A percentile compares a stretch with the other conserved stretches of the same genome.
phyloP scores from a whole-genome alignment of 2,888 invertebrate genomes.

The Nephrotoma appendiculata region DNA sequence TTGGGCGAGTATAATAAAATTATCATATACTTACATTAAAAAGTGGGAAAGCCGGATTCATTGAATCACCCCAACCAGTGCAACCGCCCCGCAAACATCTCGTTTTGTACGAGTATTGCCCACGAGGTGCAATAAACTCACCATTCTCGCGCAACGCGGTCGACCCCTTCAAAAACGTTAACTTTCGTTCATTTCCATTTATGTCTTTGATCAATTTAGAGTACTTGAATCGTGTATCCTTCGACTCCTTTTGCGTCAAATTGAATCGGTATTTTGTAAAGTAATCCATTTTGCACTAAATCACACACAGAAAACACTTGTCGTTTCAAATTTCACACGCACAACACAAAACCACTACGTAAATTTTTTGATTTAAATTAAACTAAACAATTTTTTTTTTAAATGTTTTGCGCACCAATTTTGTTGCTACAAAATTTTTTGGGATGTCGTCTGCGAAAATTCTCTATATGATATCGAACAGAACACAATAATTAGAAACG shows the following conservation, averaged over 20 bases:
- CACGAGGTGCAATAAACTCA: slow-evolving; percentile 7
- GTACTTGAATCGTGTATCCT: background rate
- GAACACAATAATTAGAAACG: background rate
- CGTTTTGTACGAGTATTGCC: slow-evolving; percentile 10
- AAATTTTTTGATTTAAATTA: background rate
- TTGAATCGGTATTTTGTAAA: background rate
- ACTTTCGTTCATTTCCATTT: slow-evolving; percentile 5
- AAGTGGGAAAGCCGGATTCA: slow-evolving; percentile 11
- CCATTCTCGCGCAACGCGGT: background rate
- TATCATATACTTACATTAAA: slow-evolving; percentile 9
- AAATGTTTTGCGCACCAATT: background rate
- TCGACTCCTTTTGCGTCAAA: background rate
- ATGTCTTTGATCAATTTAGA: slow-evolving; percentile 5
- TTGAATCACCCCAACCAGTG: slow-evolving; percentile 13
- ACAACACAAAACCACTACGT: background rate
- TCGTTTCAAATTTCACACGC: background rate
- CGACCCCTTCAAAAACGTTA: slow-evolving; percentile 8
- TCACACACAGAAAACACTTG: background rate
- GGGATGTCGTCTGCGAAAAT: background rate
- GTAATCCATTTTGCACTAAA: background rate
- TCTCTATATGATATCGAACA: background rate
- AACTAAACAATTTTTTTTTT: too few relatives aligned
- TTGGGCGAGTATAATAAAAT: background rate
- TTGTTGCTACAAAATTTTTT: background rate
- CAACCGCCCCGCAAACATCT: slow-evolving; percentile 11